Base-by-base conservation (phyloP, 2,113 vertebrate genomes). In the Pygoscelis adeliae region DNA sequence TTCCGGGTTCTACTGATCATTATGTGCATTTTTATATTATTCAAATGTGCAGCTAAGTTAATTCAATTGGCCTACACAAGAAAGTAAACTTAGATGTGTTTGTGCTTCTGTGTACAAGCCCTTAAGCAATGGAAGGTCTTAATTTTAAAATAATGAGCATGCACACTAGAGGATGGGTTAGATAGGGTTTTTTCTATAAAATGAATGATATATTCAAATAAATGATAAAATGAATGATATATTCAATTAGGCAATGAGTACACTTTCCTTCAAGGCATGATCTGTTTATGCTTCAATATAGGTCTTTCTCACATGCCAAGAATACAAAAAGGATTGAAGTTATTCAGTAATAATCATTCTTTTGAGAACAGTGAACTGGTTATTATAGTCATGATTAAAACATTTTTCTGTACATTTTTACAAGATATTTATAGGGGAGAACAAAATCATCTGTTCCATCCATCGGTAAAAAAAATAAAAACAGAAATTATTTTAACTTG, bases 41-140 rank as follows among this genome's bases (percentile, higher is more conserved):
- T 83, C 78, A 85, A 85, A 93, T 62, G 5, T 77, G 71, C 20
- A 93, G 44, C 58, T 82, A 56, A 70, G 62, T 72, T 89, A 96
- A 87, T 83, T 94, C 84, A 88, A 91, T 18, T 87, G 91, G 69
- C 58, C 80, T 83, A 76, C 58, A 89, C 62, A 87, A 55, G 40
- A 85, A n/a, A 93, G 58, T 77, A 87, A 85, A 97, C 85, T 91
- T 80, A 90, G 87, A 94, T 49, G 27, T 67, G 67, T 80, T 80
- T 91, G 40, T 90, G 62, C 65, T 90, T 93, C 82, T 38, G 4
- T 44, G 56, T 80, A 95, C 38, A 87, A 80, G 42, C 46, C 49
- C 14, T 83, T 77, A 85, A 94, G 73, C 42, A 93, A 71, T 17
- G 40, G 80, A 81, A 89, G 74, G 55, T 85, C 89, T 71, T 84